phyloP scores from a whole-genome alignment of 2,888 invertebrate genomes.

The Heliconius cydno region DNA sequence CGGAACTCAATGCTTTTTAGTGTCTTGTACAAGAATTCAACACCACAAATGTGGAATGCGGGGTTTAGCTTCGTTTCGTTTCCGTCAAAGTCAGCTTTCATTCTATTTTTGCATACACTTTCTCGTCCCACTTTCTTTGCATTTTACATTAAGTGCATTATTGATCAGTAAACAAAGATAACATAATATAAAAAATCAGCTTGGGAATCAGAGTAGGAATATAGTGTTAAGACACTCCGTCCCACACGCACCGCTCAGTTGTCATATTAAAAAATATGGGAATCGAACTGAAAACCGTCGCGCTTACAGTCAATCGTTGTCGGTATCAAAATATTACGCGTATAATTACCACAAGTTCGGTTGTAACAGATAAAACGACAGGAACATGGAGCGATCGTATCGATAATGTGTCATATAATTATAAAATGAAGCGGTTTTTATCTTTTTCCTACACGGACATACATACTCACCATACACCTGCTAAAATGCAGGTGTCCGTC shows the following conservation, averaged over 20 bases:
- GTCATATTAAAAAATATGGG: background rate
- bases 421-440: conserved; percentile 24
- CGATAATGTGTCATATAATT: conserved; percentile 28
- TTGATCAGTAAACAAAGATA: conserved; percentile 13
- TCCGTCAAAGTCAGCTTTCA: conserved; percentile 36
- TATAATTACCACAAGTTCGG: background rate
- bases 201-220: too few species aligned
- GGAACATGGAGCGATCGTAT: conserved; percentile 15
- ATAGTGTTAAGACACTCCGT: too few species aligned
- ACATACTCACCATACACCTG: conserved; percentile 9
- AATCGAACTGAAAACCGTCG: background rate
- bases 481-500: conserved; percentile 7
- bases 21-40: background rate
- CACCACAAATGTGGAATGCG: background rate
- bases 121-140: conserved; percentile 40
- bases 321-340: conserved; percentile 6
- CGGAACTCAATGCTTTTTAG: too few species aligned
- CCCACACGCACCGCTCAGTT: too few species aligned
- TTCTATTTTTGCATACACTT: conserved; percentile 41
- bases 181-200: background rate
- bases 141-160: conserved; percentile 22
- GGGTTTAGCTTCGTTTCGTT: conserved; percentile 17
- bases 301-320: background rate
- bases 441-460: conserved; percentile 4
- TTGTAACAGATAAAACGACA: background rate